These are phyloP conservation scores for Cyprinodon diabolis DNA, from an alignment of 2,797 vertebrate genomes.

Conservation along the genomic window DNA sequence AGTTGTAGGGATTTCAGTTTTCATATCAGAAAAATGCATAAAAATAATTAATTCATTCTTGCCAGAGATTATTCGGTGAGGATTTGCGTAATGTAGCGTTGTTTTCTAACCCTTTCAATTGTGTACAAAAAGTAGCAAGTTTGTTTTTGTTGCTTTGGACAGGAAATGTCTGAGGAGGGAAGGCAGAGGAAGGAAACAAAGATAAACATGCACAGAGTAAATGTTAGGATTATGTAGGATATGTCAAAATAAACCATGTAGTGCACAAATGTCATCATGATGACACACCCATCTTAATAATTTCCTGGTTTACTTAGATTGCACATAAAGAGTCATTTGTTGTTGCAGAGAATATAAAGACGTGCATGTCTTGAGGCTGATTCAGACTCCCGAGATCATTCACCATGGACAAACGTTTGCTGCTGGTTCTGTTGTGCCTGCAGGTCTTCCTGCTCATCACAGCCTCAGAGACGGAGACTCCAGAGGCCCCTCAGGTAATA, in stretches of 20 bases:
- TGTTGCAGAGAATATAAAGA: constrained; percentile 42
- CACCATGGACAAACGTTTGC: constrained; percentile 46
- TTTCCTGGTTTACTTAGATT: constrained; percentile 12
- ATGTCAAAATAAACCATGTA: constrained; percentile 2
- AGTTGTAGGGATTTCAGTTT: background rate
- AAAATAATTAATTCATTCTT: background rate
- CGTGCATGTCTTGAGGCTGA: background rate
- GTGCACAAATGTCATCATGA: background rate
- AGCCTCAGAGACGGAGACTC: constrained; percentile 1
- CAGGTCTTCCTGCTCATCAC: constrained; percentile 46
- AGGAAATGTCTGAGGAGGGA: constrained; percentile 15
- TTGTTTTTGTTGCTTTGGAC: constrained; percentile 2
- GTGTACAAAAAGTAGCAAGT: background rate
- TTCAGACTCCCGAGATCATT: constrained; percentile 13
- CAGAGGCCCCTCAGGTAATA: constrained; percentile 11
- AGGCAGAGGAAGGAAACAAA: constrained; percentile 6
- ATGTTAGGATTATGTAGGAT: background rate
- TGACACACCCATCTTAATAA: constrained; percentile 6
- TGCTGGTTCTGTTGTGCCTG: constrained; percentile 29
- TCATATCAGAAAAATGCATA: background rate
- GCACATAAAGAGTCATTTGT: constrained; percentile 16
- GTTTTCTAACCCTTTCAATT: background rate
- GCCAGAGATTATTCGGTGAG: background rate
- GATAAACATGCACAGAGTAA: constrained; percentile 2
- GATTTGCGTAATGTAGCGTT: background rate